Base-by-base conservation (phyloP, 2,888 invertebrate genomes). In the Spodoptera picta region DNA sequence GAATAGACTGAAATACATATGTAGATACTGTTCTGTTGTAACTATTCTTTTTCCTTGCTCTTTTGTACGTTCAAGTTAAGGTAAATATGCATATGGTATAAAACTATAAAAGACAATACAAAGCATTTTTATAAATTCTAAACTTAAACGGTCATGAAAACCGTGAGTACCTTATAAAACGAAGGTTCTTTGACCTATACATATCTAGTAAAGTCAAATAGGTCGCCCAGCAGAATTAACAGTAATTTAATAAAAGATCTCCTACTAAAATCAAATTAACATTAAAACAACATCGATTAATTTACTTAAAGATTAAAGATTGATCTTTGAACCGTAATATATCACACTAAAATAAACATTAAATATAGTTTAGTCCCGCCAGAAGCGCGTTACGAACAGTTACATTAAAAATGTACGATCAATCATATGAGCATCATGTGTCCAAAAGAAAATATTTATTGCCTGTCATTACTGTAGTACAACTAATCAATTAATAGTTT, bases 381-480 rank as follows among this genome's bases (percentile, higher is more conserved):
- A 74, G 80, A 75, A 80, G 75, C 75, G 49, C 53, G 62, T 53
- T 63, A 60, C 43, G 48, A 60, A 72, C 79, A 64, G 65, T 66
- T 64, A 69, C n/a, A 54, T 31, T 65, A 66, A 82, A 81, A 81
- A 81, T 84, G 31, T 7, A 86, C 81, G 82, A 84, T 85, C 82
- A 85, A 81, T 75, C 80, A 83, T 67, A 73, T 51, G 43, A 67
- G 79, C 78, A 83, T 77, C 69, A 71, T 74, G 67, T 74, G 71
- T 75, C 82, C 64, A 65, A 75, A 79, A 84, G 82, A 82, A 81
- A 81, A 83, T 87, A 90, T 90, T 88, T 89, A 91, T 90, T 86
- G 82, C 83, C 91, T 90, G 91, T 90, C 92, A 88, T 88, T 89
- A 85, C 80, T 77, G 77, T 82, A 82, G 82, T 85, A 84, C 83